Evolutionary conservation across 1,140 invertebrate genomes (phyloP), one percentile per base, ranked within the genome.

Genomic region (Bactericera cockerelli): DNA sequence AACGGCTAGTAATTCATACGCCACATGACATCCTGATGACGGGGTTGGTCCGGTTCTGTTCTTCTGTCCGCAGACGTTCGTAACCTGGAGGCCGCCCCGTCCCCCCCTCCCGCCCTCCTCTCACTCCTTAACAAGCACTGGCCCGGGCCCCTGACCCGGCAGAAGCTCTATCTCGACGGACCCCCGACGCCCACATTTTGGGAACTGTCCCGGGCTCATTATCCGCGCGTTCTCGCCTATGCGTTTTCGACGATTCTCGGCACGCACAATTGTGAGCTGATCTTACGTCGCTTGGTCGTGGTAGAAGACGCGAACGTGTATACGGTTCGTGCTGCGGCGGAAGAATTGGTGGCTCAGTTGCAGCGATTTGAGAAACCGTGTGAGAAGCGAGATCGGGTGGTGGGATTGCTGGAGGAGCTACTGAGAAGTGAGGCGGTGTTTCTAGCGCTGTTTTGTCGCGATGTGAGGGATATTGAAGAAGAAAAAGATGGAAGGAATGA

Each of bases 141-240:
- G 21, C 82, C 83, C 1, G 80, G 81, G 0, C 77, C 78, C 1
- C 58, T 79, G 25, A 84, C 81, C 0, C 70, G 77, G 14, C 79
- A 84, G 65, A 81, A 80, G 65, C 69, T 83, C 77, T 16, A 78
- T 83, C 65, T 80, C 79, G 65, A 69, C 82, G 73, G 78, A 74
- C 14, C 58, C 62, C 1, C 26, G 59, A 13, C 64, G 70, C 1
- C 64, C 71, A 2, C 55, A 60, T 26, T 64, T 77, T 4, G 71
- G 74, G 64, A 57, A 69, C 10, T 31, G 59, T 26, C 62, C 22
- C 21, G 22, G 53, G 53, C 13, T 60, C 22, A 24, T 56, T 22
- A 28, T 57, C 28, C 42, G 33, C 8, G 33, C 57, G 31, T 58
- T 56, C 53, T 16, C 56, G 53, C 26, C 25, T 16, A 56, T 16